Base-by-base conservation (phyloP, 2,888 invertebrate species). In the Entomobrya multifasciata region DNA sequence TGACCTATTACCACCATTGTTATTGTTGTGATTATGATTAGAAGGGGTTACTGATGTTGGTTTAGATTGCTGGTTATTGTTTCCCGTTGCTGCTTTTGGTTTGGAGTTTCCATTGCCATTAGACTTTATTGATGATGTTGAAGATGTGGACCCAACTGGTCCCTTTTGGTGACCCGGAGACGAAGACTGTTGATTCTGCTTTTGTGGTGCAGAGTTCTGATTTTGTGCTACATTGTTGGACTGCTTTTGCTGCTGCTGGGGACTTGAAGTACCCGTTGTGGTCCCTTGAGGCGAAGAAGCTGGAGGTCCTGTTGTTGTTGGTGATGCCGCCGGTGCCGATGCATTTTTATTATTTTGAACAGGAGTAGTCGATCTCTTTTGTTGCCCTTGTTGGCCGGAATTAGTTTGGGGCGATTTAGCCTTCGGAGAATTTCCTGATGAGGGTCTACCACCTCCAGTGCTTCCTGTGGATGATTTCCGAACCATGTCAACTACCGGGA, bases 331-430 rank as follows among this genome's bases (percentile, higher is more conserved):
- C 41, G 22, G 17, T 13, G 44, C 13, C 4, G 44, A 5, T 2
- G 11, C 20, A 20, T 36, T 67, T 44, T 67, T 67, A 20, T 17
- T 72, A 52, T 60, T 44, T 20, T 79, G 79, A 0, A 20, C 27
- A 20, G 79, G 79, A 10, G 79, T 79, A 13, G 11, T 65, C n/a
- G 65, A 20, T 13, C 65, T 65, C 22, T 79, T 78, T n/a, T 67
- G 67, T 25, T 60, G 78, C 17, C 41, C 41, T 41, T 67, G 62
- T n/a, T 44, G 1, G 25, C 15, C 52, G n/a, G 15, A 52, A 3
- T 1, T 17, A 30, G 11, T 55, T 22, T 17, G 44, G n/a, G 72
- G 27, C 2, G 49, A 10, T 44, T 15, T 62, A 60, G 41, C 60
- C 20, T 79, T 79, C 17, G 65, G 52, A 22, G 55, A 55, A 25